Base-by-base conservation (phyloP, 2,888 invertebrate genomes). In the Oligia strigilis region DNA sequence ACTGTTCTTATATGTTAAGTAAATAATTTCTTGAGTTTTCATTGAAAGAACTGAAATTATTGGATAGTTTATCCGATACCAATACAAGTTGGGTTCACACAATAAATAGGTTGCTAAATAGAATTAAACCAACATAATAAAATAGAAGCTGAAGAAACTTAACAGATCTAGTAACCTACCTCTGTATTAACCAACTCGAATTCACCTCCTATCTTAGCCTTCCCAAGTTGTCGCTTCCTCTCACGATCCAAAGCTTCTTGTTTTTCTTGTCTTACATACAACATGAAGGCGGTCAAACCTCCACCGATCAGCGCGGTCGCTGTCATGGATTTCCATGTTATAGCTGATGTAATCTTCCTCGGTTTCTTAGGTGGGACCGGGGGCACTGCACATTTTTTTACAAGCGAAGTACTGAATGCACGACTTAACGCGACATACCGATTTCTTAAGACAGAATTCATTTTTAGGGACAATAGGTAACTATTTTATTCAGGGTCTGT, bases 121-220 rank as follows among this genome's bases (percentile, higher is more conserved):
- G 46, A 46, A 40, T 14, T 49, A 4, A 36, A 55, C 23, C 36
- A 58, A 29, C 1, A 23, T 70, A 43, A 6, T 40, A 1, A n/a
- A 67, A 62, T 40, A 8, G 40, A 46, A 29, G 14, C 2, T 19
- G 8, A 36, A 9, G 36, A 40, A 5, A 49, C 3, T 66, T 72
- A 80, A 52, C 70, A 77, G 52, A n/a, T 60, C 62, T 40, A 29
- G 6, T 23, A 66, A 52, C 78, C 19, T 77, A 96, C 97, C 94
- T 98, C 95, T 4, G 98, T 95, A 95, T 99, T 98, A 0, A 98
- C 95, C 52, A 99, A 95, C 91, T 99, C 99, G 97, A 99, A 99
- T 58, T 97, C 96, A 9, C 99, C 99, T 60, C 99, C 99, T 85
- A 99, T 99, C 72, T 98, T 97, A 4, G 99, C 98, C 95, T 99